Evolutionary conservation across 2,888 invertebrate species (phyloP).

Genomic region (Limnephilus marmoratus): DNA sequence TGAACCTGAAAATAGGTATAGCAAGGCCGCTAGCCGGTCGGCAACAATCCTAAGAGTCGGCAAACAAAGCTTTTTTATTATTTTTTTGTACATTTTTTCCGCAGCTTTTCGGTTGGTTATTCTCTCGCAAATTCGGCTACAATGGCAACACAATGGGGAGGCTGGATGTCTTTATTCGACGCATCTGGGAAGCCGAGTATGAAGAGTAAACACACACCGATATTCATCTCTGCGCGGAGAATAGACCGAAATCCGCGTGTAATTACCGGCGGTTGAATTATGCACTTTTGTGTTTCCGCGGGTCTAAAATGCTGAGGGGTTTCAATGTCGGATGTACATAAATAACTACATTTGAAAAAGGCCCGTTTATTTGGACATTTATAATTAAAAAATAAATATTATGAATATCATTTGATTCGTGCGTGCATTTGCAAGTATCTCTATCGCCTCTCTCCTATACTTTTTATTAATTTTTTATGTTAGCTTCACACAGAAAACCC

Average conservation of each 20-base stretch:
- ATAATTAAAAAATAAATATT: too few relatives aligned
- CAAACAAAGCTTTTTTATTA: conserved; percentile 62
- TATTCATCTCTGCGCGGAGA: not conserved
- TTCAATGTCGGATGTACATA: too few relatives aligned
- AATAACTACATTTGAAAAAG: too few relatives aligned
- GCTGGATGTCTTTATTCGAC: not conserved
- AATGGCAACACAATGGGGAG: conserved; percentile 51
- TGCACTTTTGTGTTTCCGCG: not conserved
- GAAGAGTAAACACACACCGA: not conserved
- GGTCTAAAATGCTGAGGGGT: not conserved
- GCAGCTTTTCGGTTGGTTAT: conserved; percentile 58
- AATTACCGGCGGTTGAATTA: conserved; percentile 13
- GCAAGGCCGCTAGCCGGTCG: not conserved
- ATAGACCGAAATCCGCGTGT: conserved; percentile 7
- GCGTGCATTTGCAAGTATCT: too few relatives aligned
- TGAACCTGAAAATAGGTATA: conserved; percentile 20
- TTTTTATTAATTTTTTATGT: too few relatives aligned
- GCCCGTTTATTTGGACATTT: too few relatives aligned
- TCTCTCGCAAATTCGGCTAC: conserved; percentile 62
- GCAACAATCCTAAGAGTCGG: conserved; percentile 17
- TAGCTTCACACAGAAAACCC: too few relatives aligned
- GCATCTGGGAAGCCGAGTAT: conserved; percentile 4
- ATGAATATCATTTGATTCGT: too few relatives aligned
- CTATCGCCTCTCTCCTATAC: too few relatives aligned
- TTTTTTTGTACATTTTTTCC: conserved; percentile 57